phyloP scores from a whole-genome alignment of 1,140 invertebrate species.

The Dysdera silvatica region DNA sequence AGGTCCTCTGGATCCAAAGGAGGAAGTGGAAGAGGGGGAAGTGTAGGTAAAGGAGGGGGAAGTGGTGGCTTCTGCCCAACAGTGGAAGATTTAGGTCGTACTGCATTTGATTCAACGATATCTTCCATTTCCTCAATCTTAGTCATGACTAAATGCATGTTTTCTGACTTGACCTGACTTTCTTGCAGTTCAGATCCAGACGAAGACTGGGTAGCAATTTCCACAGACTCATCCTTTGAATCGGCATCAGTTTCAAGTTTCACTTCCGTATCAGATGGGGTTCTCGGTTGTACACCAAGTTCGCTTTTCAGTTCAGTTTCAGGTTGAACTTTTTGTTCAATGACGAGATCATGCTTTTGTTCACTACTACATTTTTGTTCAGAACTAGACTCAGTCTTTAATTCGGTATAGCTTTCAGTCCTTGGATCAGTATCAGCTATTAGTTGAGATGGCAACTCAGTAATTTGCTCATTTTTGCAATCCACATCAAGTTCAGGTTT shows the following conservation, averaged over 20 bases:
- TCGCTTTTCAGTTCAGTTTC: too few species aligned
- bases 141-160: neutral
- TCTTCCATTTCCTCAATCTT: neutral
- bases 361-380: too few species aligned
- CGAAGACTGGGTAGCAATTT: neutral
- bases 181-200: neutral
- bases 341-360: too few species aligned
- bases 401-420: too few species aligned
- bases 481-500: constrained; percentile 1
- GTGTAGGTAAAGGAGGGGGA: constrained; percentile 26
- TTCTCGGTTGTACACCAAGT: too few species aligned
- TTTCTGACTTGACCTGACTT: neutral
- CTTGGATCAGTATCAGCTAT: too few species aligned
- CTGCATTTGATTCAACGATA: neutral
- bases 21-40: constrained; percentile 22
- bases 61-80: neutral
- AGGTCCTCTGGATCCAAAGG: constrained; percentile 12
- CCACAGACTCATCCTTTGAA: constrained; percentile 8
- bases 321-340: too few species aligned
- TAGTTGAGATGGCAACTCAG: too few species aligned
- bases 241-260: constrained; percentile 12
- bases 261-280: too few species aligned
- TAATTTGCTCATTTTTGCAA: too few species aligned
- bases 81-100: constrained; percentile 3
- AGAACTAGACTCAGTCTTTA: too few species aligned